Base-by-base conservation (phyloP, 2,113 vertebrate genomes). In the Corydoras maculifer region DNA sequence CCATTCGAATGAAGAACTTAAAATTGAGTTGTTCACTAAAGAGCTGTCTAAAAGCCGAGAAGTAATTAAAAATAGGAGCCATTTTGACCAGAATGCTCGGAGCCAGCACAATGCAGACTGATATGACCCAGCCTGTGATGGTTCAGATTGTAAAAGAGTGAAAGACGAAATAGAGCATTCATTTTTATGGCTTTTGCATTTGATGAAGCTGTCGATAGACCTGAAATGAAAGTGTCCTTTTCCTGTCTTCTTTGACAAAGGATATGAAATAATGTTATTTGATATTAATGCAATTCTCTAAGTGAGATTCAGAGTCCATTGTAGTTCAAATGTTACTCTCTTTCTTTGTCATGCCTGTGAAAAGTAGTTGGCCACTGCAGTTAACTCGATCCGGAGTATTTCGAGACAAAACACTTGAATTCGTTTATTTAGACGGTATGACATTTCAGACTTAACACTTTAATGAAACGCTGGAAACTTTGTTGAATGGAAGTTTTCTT, bases 321-420 rank as follows among this genome's bases (percentile, higher is more conserved):
- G 88, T 89, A 84, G 82, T 84, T 87, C 77, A 85, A 88, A 88
- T 88, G 86, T 87, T 85, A 84, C 83, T 83, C 73, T 85, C 18
- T 25, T 65, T 55, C 50, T 48, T 85, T 86, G 82, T 81, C 82
- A 79, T 67, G 73, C 68, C 50, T 68, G 79, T 75, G 87, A 89
- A 88, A 85, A 86, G 87, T 84, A 82, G 80, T 83, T 84, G 77
- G 83, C 85, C 86, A 85, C 84, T 87, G 87, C 85, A 84, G 79
- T 85, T 82, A 75, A 85, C 82, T 82, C 79, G 84, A 87, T 87
- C 86, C 87, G 85, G 88, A 89, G 88, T 88, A 87, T 25, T 25
- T 25, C 2, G 18, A 25, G 18, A 25, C 18, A 25, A 25, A 25
- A 25, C 18, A 25, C 18, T 25, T 25, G 2, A 25, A 25, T 25